A percentile compares a stretch with the other conserved stretches of the same genome.
Conservation (phyloP, 2,888 invertebrate species). For the Archaeoteleia sp. region DNA sequence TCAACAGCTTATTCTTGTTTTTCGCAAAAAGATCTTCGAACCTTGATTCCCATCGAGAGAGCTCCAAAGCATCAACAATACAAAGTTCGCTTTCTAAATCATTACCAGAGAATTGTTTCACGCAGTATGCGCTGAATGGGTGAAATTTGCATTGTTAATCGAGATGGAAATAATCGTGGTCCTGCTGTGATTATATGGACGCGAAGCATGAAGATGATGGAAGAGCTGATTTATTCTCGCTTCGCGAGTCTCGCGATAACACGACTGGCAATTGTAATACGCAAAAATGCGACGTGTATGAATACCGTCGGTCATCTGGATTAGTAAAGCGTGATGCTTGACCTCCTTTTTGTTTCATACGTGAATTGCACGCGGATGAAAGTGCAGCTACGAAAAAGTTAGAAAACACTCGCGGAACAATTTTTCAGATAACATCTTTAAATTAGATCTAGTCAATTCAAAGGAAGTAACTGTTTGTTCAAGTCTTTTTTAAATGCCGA, state of each 20-base stretch:
- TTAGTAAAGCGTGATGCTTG: too few species aligned
- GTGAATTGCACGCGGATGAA: too few species aligned
- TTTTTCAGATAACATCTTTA: too few species aligned
- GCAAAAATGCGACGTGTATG: too few species aligned
- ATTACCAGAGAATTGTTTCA: slow-evolving; percentile 63
- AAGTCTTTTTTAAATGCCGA: too few species aligned
- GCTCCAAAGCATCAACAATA: slow-evolving; percentile 31
- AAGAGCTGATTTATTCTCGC: not conserved
- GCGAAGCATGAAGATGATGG: slow-evolving; percentile 3
- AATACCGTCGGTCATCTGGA: too few species aligned
- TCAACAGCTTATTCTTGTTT: not conserved
- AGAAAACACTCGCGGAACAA: too few species aligned
- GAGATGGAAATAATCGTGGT: slow-evolving; percentile 63
- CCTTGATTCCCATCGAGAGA: slow-evolving; percentile 23
- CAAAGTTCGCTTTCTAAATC: slow-evolving; percentile 66
- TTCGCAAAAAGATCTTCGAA: not conserved
- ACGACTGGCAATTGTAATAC: too few species aligned
- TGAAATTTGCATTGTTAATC: slow-evolving; percentile 68
- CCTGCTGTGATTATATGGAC: not conserved
- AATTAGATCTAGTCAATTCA: too few species aligned
- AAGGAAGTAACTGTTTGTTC: too few species aligned
- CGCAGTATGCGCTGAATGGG: slow-evolving; percentile 52
- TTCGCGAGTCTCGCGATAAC: slow-evolving; percentile 3
- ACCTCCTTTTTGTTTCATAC: too few species aligned
- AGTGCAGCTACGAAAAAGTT: too few species aligned